Conservation (phyloP, 2,888 invertebrate species). For the Amblyteles armatorius region DNA sequence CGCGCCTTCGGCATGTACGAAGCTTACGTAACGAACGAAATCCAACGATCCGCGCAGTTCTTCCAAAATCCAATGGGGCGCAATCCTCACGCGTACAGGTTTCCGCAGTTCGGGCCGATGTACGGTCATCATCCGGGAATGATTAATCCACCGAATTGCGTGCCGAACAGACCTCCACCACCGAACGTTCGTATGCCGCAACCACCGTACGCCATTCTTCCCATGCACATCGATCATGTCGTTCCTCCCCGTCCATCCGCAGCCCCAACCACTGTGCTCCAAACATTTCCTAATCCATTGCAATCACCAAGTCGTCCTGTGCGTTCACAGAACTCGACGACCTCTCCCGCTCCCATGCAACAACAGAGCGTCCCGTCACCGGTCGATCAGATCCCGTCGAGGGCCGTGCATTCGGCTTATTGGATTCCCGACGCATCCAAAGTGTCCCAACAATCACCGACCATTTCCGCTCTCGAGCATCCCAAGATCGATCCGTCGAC, state of each 20-base stretch:
- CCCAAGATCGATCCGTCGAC: not conserved
- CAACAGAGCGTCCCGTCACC: not conserved
- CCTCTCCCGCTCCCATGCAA: not conserved
- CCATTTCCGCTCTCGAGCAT: not conserved
- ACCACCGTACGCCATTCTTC: not conserved
- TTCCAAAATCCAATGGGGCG: not conserved
- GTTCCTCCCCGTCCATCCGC: not conserved
- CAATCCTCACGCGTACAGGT: not conserved
- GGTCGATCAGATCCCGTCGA: not conserved
- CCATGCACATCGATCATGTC: not conserved
- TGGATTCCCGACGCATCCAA: not conserved
- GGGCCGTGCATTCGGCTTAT: not conserved
- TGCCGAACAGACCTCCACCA: not conserved
- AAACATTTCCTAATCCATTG: not conserved
- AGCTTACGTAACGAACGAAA: constrained; percentile 21
- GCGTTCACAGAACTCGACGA: not conserved
- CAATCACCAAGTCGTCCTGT: not conserved
- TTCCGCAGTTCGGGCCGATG: not conserved
- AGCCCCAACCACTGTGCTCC: not conserved
- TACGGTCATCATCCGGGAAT: not conserved
- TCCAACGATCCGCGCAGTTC: constrained; percentile 6
- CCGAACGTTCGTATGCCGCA: not conserved
- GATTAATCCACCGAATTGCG: not conserved
- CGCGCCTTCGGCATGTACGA: constrained; percentile 35
- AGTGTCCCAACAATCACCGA: not conserved